Base-by-base conservation (phyloP, 1,140 invertebrate genomes). In the Drosophila albomicans region DNA sequence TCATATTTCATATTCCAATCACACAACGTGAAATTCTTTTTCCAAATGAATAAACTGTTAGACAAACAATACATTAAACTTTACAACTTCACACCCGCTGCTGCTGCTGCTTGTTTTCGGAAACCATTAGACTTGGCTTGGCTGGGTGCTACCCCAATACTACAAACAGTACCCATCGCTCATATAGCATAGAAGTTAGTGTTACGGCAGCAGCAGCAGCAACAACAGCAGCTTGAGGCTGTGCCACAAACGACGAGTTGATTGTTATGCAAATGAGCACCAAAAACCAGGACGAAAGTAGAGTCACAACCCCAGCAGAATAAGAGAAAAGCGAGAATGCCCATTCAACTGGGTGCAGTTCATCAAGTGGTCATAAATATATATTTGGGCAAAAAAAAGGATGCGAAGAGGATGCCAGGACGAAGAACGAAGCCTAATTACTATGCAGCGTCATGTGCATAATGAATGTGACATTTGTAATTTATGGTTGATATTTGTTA, bases 311-410 rank as follows among this genome's bases (percentile, higher is more conserved):
- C 85, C 84, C 68, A 35, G n/a, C 62, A 25, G 16, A 58, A 30
- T 10, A 25, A 8, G 30, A 5, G 7, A 8, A 32, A 32, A 2
- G n/a, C 8, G 16, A 52, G 13, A 28, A 30, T 20, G 15, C 38
- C 51, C 48, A 68, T 38, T 38, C 32, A 41, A 51, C 45, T 61
- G 45, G 74, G 45, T 89, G 81, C 81, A 89, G 86, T 89, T 89
- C 85, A 89, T 89, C 86, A 89, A 89, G 85, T 89, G 85, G 75
- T 90, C 86, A 89, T 89, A 89, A 89, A 89, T 89, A 84, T 89
- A 84, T 90, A 76, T 70, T 70, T 67, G 45, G 45, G 16, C 25
- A 61, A 52, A 30, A 62, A 30, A 62, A 61, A 59, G 48, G 61
- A 64, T 6, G 32, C 62, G n/a, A 51, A 54, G 13, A 54, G 63